These are phyloP conservation scores for Orchesella flavescens DNA, from an alignment of 2,888 invertebrate genomes.

Conservation along the genomic window DNA sequence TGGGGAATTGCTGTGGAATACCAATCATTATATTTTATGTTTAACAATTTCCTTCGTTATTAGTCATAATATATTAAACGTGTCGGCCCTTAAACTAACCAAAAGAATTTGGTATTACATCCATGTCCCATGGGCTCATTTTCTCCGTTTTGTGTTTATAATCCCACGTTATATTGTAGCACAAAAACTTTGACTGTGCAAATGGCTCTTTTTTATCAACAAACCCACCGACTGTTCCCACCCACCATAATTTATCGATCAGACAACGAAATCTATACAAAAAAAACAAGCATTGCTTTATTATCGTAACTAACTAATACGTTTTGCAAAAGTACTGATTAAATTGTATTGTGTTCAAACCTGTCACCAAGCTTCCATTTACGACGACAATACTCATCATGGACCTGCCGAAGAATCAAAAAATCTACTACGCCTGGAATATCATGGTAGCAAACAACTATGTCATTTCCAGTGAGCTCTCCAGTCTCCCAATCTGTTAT, in stretches of 20 bases:
- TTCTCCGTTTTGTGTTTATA: conserved; percentile 90
- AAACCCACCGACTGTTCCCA: conserved; percentile 85
- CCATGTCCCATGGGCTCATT: conserved; percentile 97
- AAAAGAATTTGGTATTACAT: conserved; percentile 84
- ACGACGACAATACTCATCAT: conserved; percentile 85
- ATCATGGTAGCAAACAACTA: conserved; percentile 95
- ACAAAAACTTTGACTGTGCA: conserved; percentile 85
- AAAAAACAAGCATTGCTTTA: no score
- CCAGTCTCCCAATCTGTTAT: conserved; percentile 81
- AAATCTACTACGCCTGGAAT: conserved; percentile 98
- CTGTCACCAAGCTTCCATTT: conserved; percentile 84
- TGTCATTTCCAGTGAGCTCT: conserved; percentile 79
- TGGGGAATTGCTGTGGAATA: conserved; percentile 80
- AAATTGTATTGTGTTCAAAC: no score
- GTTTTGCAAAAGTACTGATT: no score
- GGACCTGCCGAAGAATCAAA: conserved; percentile 91
- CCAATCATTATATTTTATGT: no score
- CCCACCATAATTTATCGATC: conserved; percentile 98
- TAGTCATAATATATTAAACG: neutral
- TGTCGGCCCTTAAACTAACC: conserved; percentile 74
- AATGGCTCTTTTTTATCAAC: conserved; percentile 81
- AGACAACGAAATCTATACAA: conserved; percentile 83
- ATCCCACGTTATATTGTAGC: conserved; percentile 89
- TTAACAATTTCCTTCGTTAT: no score
- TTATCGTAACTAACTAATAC: no score